These are phyloP conservation scores for Dysmachus trigonus DNA, from an alignment of 2,888 invertebrate genomes.

Conservation along the genomic window DNA sequence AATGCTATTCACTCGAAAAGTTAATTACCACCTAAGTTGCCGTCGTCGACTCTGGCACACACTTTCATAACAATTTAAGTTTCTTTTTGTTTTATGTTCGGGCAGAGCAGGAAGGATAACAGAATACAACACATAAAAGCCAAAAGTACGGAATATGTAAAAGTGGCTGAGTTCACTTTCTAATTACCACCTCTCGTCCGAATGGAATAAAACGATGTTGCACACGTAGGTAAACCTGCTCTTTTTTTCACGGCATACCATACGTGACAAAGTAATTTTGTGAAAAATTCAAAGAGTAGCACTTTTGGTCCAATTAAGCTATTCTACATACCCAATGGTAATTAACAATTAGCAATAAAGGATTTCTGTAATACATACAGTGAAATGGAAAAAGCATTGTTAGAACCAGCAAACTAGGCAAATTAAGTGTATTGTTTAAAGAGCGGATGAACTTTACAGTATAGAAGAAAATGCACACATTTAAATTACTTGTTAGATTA, in stretches of 20 bases:
- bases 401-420: too few relatives aligned
- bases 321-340: background rate
- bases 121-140: background rate
- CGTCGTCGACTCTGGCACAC: background rate
- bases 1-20: slow-evolving; percentile 52
- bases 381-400: background rate
- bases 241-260: slow-evolving; percentile 7
- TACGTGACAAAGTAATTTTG: slow-evolving; percentile 35
- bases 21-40: slow-evolving; percentile 51
- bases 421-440: too few relatives aligned
- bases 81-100: slow-evolving; percentile 22
- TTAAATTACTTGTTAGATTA: too few relatives aligned
- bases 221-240: slow-evolving; percentile 20
- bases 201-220: slow-evolving; percentile 11
- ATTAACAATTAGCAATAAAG: slow-evolving; percentile 2
- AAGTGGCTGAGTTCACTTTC: slow-evolving; percentile 14
- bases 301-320: slow-evolving; percentile 28
- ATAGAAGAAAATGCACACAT: too few relatives aligned
- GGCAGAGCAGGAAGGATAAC: slow-evolving; percentile 6
- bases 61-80: slow-evolving; percentile 32
- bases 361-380: background rate
- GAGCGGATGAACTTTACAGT: too few relatives aligned
- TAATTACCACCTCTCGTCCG: slow-evolving; percentile 15
- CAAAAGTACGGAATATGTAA: background rate
- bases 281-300: slow-evolving; percentile 24